Conservation (phyloP, 2,113 vertebrate species). For the Ophiodon elongatus region DNA sequence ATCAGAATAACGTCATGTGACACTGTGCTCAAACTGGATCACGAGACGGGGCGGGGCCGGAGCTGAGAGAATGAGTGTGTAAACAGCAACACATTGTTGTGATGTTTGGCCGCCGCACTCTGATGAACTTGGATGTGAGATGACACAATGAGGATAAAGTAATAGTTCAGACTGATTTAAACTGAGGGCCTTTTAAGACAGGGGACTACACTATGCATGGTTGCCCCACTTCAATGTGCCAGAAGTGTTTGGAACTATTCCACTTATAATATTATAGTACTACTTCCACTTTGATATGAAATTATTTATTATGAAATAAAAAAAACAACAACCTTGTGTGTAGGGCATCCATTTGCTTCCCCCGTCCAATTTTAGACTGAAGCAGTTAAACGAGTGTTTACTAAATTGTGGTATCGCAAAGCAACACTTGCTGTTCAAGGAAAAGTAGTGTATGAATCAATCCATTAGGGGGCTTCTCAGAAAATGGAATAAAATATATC, state of each 20-base stretch:
- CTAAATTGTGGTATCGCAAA: neutral
- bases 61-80: neutral
- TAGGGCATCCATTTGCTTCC: neutral
- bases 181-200: conserved; percentile 48
- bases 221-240: conserved; percentile 35
- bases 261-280: conserved; percentile 8
- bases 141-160: conserved; percentile 72
- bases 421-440: neutral
- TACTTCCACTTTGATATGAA: conserved; percentile 16
- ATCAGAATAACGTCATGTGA: conserved; percentile 53
- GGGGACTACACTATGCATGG: conserved; percentile 8
- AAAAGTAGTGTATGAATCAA: conserved; percentile 22
- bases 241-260: conserved; percentile 28
- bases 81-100: conserved; percentile 26
- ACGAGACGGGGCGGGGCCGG: conserved; percentile 19
- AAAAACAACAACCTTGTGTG: conserved; percentile 11
- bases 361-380: neutral
- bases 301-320: conserved; percentile 29
- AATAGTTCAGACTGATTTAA: conserved; percentile 51
- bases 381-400: neutral
- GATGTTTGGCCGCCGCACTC: conserved; percentile 29
- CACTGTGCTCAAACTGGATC: conserved; percentile 39
- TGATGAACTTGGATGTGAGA: conserved; percentile 50
- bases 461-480: neutral
- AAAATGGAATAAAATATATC: conserved; percentile 9